These are phyloP conservation scores for Spilogale gracilis DNA, from an alignment of 2,113 vertebrate genomes.

Conservation along the genomic window DNA sequence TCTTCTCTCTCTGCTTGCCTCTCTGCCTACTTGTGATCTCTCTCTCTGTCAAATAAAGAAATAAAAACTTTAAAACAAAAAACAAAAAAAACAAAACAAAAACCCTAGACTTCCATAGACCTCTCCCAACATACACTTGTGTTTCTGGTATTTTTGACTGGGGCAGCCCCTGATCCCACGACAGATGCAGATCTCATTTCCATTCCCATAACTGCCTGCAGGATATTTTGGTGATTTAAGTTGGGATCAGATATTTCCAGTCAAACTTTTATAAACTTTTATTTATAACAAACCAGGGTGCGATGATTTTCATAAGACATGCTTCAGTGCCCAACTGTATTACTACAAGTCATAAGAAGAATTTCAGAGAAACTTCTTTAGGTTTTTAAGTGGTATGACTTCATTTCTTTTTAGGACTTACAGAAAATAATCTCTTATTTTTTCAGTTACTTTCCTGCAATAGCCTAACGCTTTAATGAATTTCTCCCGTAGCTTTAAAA, in stretches of 20 bases:
- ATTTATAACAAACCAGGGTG: not conserved
- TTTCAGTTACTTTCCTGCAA: not conserved
- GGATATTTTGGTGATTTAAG: not conserved
- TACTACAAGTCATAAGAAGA: not conserved
- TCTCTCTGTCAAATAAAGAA: too few species aligned
- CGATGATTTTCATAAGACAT: not conserved
- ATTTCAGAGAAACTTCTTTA: not conserved
- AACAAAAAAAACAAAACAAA: too few species aligned
- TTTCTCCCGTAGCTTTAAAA: constrained; percentile 36
- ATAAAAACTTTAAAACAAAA: too few species aligned
- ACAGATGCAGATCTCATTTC: not conserved
- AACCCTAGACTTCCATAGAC: too few species aligned
- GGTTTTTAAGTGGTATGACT: not conserved
- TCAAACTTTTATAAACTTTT: not conserved
- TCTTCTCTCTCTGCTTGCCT: too few species aligned
- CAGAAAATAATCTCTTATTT: not conserved
- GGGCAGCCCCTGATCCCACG: not conserved
- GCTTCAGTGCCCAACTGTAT: not conserved
- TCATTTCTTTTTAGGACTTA: not conserved
- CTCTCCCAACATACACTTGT: not conserved
- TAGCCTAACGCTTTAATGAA: constrained; percentile 47
- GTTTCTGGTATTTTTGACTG: not conserved
- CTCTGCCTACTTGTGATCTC: too few species aligned
- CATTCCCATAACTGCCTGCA: not conserved
- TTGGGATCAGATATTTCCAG: not conserved